A percentile compares a stretch with the other conserved stretches of the same genome.
These are phyloP conservation scores for Dasypogon diadema DNA, from an alignment of 2,888 invertebrate species.

Conservation along the genomic window DNA sequence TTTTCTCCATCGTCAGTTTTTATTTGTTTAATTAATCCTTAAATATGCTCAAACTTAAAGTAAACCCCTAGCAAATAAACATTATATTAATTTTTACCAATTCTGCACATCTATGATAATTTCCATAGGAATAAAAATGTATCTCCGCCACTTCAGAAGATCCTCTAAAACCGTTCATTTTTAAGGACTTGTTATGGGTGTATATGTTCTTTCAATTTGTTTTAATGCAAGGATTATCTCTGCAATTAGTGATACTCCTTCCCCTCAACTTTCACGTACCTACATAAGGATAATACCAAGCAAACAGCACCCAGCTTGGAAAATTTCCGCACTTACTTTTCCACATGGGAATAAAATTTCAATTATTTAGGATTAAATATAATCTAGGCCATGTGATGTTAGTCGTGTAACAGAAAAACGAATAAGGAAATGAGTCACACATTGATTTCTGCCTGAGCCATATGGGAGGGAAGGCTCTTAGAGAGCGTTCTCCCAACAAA, in stretches of 20 bases:
- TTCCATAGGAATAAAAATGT: too few species aligned
- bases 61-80: too few species aligned
- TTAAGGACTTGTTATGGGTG: too few species aligned
- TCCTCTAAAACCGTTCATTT: too few species aligned
- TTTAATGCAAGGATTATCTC: not conserved
- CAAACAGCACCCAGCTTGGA: not conserved
- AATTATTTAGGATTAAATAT: slow-evolving; percentile 44
- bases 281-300: not conserved
- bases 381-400: slow-evolving; percentile 30
- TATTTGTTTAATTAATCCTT: too few species aligned
- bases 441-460: slow-evolving; percentile 18
- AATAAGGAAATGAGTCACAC: slow-evolving; percentile 36
- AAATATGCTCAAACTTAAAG: too few species aligned
- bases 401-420: slow-evolving; percentile 12
- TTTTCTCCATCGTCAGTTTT: too few species aligned
- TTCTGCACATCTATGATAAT: too few species aligned
- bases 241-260: not conserved
- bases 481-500: slow-evolving; percentile 14
- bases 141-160: too few species aligned
- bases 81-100: too few species aligned
- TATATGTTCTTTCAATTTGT: too few species aligned
- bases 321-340: slow-evolving; percentile 20
- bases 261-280: not conserved
- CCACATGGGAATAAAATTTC: slow-evolving; percentile 29
- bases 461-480: not conserved